Conservation (phyloP, 2,113 vertebrate species). For the Eurystomus gularis region DNA sequence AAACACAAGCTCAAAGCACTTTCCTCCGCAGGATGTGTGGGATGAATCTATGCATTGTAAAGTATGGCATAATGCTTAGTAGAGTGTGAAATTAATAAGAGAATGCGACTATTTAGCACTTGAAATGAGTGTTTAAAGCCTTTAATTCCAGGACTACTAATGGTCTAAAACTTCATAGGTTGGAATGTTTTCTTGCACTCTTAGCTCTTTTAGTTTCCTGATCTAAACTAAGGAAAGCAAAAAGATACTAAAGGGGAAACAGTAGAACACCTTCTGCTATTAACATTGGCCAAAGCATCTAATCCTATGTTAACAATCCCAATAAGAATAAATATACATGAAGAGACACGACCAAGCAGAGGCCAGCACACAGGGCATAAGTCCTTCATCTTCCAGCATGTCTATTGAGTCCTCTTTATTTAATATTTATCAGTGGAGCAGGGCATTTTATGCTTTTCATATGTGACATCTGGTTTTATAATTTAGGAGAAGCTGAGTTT, state of each 20-base stretch:
- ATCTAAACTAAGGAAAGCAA: background rate
- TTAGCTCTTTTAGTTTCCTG: background rate
- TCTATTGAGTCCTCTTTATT: background rate
- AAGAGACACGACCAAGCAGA: background rate
- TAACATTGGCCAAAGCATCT: background rate
- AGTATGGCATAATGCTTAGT: background rate
- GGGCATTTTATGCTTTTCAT: background rate
- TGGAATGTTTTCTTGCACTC: background rate
- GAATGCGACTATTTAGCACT: constrained; percentile 22
- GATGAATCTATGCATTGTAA: constrained; percentile 3
- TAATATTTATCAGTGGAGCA: background rate
- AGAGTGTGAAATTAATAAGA: background rate
- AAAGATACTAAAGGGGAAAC: background rate
- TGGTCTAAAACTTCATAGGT: background rate
- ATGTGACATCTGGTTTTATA: background rate
- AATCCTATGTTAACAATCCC: background rate
- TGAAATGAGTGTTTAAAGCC: constrained; percentile 17
- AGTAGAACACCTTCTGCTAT: background rate
- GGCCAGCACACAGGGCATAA: background rate
- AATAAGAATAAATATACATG: background rate
- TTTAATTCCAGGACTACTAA: constrained; percentile 13
- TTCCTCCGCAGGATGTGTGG: background rate
- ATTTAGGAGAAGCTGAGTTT: background rate
- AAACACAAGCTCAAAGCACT: background rate
- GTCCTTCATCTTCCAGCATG: background rate